A percentile compares a stretch with the other conserved stretches of the same genome.
These are phyloP conservation scores for Sminthurinus signatus DNA, from an alignment of 1,140 invertebrate species.

Conservation along the genomic window DNA sequence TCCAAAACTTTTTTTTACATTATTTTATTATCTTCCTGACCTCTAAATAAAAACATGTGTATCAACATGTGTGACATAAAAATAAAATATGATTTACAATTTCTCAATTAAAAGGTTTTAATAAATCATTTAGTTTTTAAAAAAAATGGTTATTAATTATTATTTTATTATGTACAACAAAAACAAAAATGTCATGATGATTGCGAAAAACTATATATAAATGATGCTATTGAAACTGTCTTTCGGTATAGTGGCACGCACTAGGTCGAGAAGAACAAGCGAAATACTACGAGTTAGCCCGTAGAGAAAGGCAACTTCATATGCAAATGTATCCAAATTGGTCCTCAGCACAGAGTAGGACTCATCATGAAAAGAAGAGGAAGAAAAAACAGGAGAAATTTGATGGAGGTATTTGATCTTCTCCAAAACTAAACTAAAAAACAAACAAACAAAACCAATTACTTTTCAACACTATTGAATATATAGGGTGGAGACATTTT, in stretches of 20 bases:
- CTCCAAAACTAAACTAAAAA: too few relatives aligned
- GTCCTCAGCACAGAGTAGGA: conserved; percentile 91
- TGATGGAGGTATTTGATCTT: conserved; percentile 56
- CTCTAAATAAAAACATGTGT: too few relatives aligned
- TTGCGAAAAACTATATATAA: background rate
- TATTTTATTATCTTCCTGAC: background rate
- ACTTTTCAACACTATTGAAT: too few relatives aligned
- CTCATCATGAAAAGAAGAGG: conserved; percentile 97
- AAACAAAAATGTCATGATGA: background rate
- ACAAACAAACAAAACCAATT: too few relatives aligned
- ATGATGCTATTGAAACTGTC: background rate
- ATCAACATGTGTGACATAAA: too few relatives aligned
- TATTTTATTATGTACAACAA: background rate
- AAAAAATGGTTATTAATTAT: background rate
- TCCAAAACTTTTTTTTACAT: too few relatives aligned
- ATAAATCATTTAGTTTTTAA: too few relatives aligned
- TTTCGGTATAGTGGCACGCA: conserved; percentile 81
- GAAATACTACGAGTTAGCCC: conserved; percentile 99
- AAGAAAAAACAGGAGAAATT: conserved; percentile 97
- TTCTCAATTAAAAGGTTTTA: too few relatives aligned
- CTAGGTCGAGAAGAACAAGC: conserved; percentile 96
- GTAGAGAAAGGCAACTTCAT: conserved; percentile 95
- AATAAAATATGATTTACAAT: too few relatives aligned
- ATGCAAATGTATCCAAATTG: conserved; percentile 99
- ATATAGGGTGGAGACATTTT: too few relatives aligned